A percentile compares a stretch with the other conserved stretches of the same genome.
phyloP scores from a whole-genome alignment of 2,113 vertebrate genomes.

The Gracilinanus agilis region DNA sequence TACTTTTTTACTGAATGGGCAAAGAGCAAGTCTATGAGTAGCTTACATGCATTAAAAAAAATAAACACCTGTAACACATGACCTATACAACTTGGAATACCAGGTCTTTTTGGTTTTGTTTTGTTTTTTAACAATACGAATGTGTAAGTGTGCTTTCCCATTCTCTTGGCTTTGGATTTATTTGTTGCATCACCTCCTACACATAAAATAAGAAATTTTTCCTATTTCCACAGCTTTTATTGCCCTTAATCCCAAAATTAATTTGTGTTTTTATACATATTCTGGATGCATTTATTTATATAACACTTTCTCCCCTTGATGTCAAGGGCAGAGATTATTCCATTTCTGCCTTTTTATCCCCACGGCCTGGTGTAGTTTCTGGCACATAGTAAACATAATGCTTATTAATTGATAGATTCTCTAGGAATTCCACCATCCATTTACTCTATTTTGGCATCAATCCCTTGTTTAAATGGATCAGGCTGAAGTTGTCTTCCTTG shows the following conservation, averaged over 20 bases:
- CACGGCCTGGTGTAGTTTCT: neutral
- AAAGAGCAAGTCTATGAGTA: no score
- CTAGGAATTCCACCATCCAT: neutral
- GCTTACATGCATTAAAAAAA: no score
- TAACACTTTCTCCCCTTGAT: neutral
- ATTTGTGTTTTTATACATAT: neutral
- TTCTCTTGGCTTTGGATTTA: no score
- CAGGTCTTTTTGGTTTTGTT: no score
- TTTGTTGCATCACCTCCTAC: no score
- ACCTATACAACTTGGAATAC: no score
- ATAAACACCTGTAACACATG: no score
- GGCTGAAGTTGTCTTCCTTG: neutral
- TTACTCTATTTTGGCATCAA: neutral
- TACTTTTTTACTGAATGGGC: no score
- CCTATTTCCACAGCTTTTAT: no score
- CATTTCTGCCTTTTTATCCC: neutral
- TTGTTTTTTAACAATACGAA: no score
- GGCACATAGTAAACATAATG: neutral
- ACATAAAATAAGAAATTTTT: no score
- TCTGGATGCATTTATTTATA: neutral
- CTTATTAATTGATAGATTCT: neutral
- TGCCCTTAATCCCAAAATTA: neutral
- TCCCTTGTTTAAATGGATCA: neutral
- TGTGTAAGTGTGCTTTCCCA: no score
- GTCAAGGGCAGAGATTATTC: neutral